phyloP scores from a whole-genome alignment of 2,797 vertebrate species.

The Dallia pectoralis region DNA sequence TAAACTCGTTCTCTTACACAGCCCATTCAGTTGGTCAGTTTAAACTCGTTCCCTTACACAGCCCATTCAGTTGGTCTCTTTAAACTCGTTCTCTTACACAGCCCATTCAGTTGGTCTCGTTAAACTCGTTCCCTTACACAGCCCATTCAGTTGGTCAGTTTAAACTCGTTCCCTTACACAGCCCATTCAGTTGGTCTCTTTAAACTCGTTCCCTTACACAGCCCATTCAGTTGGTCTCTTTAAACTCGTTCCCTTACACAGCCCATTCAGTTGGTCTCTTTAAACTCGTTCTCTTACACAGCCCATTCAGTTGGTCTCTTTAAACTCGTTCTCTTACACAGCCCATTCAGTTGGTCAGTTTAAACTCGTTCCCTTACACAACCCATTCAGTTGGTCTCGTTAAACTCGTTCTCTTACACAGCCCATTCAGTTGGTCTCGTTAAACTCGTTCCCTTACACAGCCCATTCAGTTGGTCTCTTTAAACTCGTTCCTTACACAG shows the following conservation, averaged over 20 bases:
- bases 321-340: slow-evolving; percentile 15
- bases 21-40: slow-evolving; percentile 1
- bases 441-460: slow-evolving; percentile 15
- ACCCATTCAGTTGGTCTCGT: neutral
- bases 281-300: slow-evolving; percentile 15
- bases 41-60: slow-evolving; percentile 15
- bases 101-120: neutral
- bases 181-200: slow-evolving; percentile 5
- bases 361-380: slow-evolving; percentile 15
- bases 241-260: slow-evolving; percentile 15
- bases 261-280: slow-evolving; percentile 5
- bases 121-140: slow-evolving; percentile 15
- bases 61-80: slow-evolving; percentile 5
- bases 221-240: slow-evolving; percentile 5
- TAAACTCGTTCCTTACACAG: slow-evolving; percentile 15
- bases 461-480: slow-evolving; percentile 5
- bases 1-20: slow-evolving; percentile 15
- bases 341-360: slow-evolving; percentile 1
- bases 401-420: slow-evolving; percentile 15
- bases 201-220: slow-evolving; percentile 15
- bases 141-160: slow-evolving; percentile 1
- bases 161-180: slow-evolving; percentile 15
- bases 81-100: slow-evolving; percentile 15
- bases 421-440: neutral
- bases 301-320: slow-evolving; percentile 5